phyloP scores from a whole-genome alignment of 2,797 vertebrate species.

The Cynopterus sphinx region DNA sequence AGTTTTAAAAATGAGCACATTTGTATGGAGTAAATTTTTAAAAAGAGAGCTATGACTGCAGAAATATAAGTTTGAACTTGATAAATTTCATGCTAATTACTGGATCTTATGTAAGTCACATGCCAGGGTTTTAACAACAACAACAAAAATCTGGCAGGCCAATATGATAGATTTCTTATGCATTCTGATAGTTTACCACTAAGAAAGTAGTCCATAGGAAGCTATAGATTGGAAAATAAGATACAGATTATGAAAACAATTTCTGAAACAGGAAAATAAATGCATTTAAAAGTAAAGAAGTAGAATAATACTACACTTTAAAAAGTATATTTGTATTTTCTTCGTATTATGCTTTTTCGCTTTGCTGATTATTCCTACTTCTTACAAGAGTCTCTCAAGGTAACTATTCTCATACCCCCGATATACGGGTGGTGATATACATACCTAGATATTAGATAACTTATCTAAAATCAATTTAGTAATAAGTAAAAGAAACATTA shows the following conservation, averaged over 20 bases:
- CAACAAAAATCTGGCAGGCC: not conserved
- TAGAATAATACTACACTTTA: not conserved
- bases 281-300: not conserved
- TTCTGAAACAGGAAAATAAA: not conserved
- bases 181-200: not conserved
- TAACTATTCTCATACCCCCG: not conserved
- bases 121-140: not conserved
- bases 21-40: too few species aligned
- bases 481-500: conserved; percentile 16
- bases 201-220: not conserved
- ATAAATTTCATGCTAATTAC: not conserved
- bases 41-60: not conserved
- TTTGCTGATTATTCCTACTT: not conserved
- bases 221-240: not conserved
- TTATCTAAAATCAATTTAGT: not conserved
- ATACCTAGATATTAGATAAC: not conserved
- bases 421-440: not conserved
- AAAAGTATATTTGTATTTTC: not conserved
- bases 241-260: not conserved
- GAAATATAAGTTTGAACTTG: not conserved
- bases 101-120: not conserved
- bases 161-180: not conserved
- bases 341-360: not conserved
- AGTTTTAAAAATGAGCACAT: too few species aligned
- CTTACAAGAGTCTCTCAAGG: conserved; percentile 1